Evolutionary conservation across 2,797 vertebrate genomes (phyloP), one percentile per base, ranked within the genome.

Genomic region (Rhadinocentrus ornatus): DNA sequence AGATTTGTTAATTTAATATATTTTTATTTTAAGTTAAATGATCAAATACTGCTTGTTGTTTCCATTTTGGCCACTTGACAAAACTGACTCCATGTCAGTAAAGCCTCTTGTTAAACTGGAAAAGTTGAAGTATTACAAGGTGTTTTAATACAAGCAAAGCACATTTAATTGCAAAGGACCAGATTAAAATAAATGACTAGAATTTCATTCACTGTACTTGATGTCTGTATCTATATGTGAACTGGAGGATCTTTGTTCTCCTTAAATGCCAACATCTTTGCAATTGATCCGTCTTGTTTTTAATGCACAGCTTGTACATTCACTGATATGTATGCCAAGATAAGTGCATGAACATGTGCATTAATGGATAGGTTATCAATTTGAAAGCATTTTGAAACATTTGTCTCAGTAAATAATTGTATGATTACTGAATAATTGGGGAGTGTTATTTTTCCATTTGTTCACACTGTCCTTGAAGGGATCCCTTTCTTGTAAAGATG

Each of bases 231-330:
- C 77, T 55, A 46, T 10, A 53, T 35, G 26, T 76, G 39, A 71
- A 64, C 55, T 50, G 34, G 3, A 20, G 34, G 76, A 73, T 83
- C 81, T 84, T 73, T 13, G 3, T 67, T 82, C 54, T 72, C n/a
- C 67, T 56, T 84, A 57, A 85, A 88, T 80, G 56, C 32, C 63
- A 85, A 69, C 62, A 62, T 66, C 72, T 64, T 62, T 52, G 55
- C 60, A 48, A 67, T 62, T 72, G 62, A 61, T 34, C 52, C 56
- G 22, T 69, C 53, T 60, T 62, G 37, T 37, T 73, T 62, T 65
- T 78, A 81, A 82, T 77, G 62, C 70, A 71, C 62, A 73, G 63
- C 54, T 59, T 71, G 44, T 29, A 58, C 53, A 54, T 48, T 39
- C 15, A 0, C n/a, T 39, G 31, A 41, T 55, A 63, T 67, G 69